These are phyloP conservation scores for Amblyjoppa fuscipennis DNA, from an alignment of 2,888 invertebrate genomes.

Conservation along the genomic window DNA sequence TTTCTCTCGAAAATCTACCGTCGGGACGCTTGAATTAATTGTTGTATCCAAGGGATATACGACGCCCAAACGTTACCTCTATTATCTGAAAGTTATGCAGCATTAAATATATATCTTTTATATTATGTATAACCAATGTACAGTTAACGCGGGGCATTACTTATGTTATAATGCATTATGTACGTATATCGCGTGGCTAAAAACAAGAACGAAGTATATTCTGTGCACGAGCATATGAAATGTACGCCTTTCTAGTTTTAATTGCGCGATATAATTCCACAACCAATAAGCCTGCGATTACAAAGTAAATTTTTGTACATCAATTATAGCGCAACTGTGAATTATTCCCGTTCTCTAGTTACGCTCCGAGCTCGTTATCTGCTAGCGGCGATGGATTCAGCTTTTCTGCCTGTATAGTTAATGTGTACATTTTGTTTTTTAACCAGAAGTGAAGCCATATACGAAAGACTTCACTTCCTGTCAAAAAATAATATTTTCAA, in stretches of 20 bases:
- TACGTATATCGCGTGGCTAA: neutral
- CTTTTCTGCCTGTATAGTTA: neutral
- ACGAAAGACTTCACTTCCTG: too few relatives aligned
- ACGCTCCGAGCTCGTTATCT: conserved; percentile 9
- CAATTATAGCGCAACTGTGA: neutral
- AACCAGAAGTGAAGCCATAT: neutral
- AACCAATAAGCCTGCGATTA: conserved; percentile 1
- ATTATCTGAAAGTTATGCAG: conserved; percentile 29
- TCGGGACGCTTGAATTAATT: conserved; percentile 87
- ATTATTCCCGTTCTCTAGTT: neutral
- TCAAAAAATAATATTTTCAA: neutral
- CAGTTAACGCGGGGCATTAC: conserved; percentile 25
- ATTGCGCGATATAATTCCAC: neutral
- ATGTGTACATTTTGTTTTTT: neutral
- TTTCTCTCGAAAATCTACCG: conserved; percentile 93
- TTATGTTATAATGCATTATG: neutral
- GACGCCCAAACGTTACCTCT: conserved; percentile 26
- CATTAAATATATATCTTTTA: conserved; percentile 42
- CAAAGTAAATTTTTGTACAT: conserved; percentile 34
- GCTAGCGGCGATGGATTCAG: conserved; percentile 34
- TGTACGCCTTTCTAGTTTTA: neutral
- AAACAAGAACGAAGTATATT: neutral
- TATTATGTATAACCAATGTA: conserved; percentile 39
- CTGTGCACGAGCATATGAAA: neutral
- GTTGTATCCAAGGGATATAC: conserved; percentile 74